A percentile compares a stretch with the other conserved stretches of the same genome.
Conservation (phyloP, 1,140 invertebrate genomes). For the Anoplolepis gracilipes region DNA sequence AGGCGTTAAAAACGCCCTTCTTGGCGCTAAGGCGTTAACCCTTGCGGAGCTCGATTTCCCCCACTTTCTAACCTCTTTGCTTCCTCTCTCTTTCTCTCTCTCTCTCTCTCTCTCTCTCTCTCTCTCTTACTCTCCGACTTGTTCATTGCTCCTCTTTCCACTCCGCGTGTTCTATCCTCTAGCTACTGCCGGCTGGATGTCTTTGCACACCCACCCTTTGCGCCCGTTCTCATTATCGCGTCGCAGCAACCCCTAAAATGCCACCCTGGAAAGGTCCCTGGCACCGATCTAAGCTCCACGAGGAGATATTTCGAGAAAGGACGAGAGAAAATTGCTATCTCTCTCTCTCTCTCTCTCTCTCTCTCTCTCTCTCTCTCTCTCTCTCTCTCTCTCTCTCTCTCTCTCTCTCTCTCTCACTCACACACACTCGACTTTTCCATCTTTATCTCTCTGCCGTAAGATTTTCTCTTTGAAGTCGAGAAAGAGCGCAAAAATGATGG, state of each 20-base stretch:
- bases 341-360: slow-evolving; percentile 66
- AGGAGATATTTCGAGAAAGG: slow-evolving; percentile 76
- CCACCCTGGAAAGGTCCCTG: slow-evolving; percentile 81
- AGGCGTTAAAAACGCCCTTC: slow-evolving; percentile 84
- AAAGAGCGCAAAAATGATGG: slow-evolving; percentile 66
- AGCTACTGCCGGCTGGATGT: slow-evolving; percentile 79
- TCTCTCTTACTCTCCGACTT: slow-evolving; percentile 1
- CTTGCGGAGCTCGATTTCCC: slow-evolving; percentile 78
- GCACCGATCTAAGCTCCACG: slow-evolving; percentile 77
- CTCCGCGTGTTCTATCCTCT: slow-evolving; percentile 70
- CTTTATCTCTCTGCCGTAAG: slow-evolving; percentile 62
- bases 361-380: slow-evolving; percentile 60
- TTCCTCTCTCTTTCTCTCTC: slow-evolving; percentile 37
- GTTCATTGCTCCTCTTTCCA: slow-evolving; percentile 59
- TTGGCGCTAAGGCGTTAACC: slow-evolving; percentile 82
- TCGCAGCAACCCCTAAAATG: slow-evolving; percentile 84
- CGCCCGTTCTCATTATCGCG: slow-evolving; percentile 85
- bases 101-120: slow-evolving; percentile 62
- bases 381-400: slow-evolving; percentile 67
- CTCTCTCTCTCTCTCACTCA: slow-evolving; percentile 67
- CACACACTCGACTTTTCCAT: slow-evolving; percentile 53
- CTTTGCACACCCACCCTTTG: slow-evolving; percentile 81
- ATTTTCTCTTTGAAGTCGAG: slow-evolving; percentile 70
- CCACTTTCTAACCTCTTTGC: slow-evolving; percentile 69
- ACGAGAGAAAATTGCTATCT: slow-evolving; percentile 75